Conservation (phyloP, 2,797 vertebrate genomes). For the Myotis pilosus region DNA sequence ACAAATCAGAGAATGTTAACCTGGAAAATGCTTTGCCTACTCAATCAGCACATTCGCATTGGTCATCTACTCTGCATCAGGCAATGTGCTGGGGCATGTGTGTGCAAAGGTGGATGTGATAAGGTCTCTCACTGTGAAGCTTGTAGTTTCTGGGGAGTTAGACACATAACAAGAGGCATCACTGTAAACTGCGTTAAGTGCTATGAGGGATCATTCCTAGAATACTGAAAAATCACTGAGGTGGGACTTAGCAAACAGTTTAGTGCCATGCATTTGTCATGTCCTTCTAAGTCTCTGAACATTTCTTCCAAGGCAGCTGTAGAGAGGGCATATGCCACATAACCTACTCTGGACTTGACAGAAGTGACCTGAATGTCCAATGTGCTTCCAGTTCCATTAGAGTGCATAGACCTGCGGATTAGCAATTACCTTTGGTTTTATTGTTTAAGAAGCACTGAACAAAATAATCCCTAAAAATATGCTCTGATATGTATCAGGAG, state of each 20-base stretch:
- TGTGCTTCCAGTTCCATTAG: not conserved
- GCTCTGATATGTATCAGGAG: not conserved
- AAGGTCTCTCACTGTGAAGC: not conserved
- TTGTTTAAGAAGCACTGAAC: conserved; percentile 30
- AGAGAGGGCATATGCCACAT: not conserved
- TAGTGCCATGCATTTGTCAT: not conserved
- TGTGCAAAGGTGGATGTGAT: not conserved
- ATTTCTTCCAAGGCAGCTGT: not conserved
- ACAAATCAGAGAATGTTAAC: not conserved
- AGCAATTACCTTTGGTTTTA: conserved; percentile 11
- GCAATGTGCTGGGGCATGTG: not conserved
- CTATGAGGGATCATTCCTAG: not conserved
- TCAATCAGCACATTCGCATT: not conserved
- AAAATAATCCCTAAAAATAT: not conserved
- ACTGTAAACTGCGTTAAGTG: not conserved
- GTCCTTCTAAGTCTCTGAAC: not conserved
- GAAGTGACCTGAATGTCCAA: not conserved
- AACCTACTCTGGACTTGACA: not conserved
- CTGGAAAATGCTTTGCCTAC: not conserved
- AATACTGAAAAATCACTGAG: not conserved
- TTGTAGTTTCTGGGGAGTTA: conserved; percentile 5
- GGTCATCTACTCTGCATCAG: not conserved
- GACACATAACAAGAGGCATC: not conserved
- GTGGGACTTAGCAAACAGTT: not conserved
- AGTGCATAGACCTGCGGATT: not conserved